phyloP scores from a whole-genome alignment of 2,888 invertebrate genomes.

The Caenorhabditis doughertyi region DNA sequence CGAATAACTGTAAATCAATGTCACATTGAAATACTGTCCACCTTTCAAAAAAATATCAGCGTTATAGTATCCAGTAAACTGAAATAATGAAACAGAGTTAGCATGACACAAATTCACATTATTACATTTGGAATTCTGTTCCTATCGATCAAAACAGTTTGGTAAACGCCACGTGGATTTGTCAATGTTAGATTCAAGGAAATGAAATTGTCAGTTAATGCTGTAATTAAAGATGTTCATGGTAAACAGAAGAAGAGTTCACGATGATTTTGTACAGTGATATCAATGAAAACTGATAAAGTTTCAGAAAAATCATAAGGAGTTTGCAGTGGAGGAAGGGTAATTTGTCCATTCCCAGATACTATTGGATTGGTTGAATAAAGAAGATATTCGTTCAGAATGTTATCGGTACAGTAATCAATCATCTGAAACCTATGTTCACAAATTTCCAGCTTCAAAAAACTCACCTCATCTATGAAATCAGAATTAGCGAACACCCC shows the following conservation, averaged over 20 bases:
- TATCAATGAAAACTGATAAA: background rate
- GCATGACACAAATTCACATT: background rate
- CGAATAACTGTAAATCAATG: background rate
- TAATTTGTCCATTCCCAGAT: background rate
- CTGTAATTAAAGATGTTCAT: background rate
- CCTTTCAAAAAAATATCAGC: background rate
- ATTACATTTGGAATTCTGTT: background rate
- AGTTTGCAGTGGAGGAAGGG: background rate
- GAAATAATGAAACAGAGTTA: background rate
- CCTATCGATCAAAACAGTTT: background rate
- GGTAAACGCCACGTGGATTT: background rate
- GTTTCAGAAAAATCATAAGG: background rate
- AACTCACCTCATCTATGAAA: slow-evolving; percentile 1
- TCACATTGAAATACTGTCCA: slow-evolving; percentile 2
- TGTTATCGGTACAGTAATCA: background rate
- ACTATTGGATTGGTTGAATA: background rate
- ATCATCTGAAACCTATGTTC: background rate
- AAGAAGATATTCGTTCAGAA: background rate
- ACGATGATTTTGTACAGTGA: slow-evolving; percentile 20
- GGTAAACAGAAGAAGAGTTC: background rate
- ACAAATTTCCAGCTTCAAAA: background rate
- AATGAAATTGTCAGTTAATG: background rate
- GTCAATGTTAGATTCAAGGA: background rate
- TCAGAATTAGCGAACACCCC: background rate
- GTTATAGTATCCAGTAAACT: slow-evolving; percentile 7